phyloP scores from a whole-genome alignment of 2,113 vertebrate species.

The Tyto alba region DNA sequence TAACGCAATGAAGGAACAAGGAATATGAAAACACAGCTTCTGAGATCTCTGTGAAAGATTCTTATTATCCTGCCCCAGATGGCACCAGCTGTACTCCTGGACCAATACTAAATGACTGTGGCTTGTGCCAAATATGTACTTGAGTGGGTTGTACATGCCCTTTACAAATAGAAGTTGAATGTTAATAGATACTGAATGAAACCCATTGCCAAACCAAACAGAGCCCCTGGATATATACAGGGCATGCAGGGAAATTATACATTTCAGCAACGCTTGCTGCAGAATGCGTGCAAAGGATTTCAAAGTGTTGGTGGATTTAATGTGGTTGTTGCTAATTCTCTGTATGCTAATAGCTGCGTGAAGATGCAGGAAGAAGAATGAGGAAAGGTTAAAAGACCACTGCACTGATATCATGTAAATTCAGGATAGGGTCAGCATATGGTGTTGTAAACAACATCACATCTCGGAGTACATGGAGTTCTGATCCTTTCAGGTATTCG shows the following conservation, averaged over 20 bases:
- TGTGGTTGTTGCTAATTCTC: conserved; percentile 17
- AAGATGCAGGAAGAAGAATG: conserved; percentile 34
- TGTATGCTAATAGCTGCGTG: neutral
- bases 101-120: conserved; percentile 27
- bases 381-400: conserved; percentile 13
- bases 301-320: conserved; percentile 18
- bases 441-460: conserved; percentile 71
- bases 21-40: conserved; percentile 43
- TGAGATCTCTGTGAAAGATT: conserved; percentile 61
- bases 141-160: conserved; percentile 58
- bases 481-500: conserved; percentile 83
- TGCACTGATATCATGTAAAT: conserved; percentile 64
- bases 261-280: neutral
- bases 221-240: conserved; percentile 36
- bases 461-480: conserved; percentile 64
- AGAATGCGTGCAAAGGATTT: conserved; percentile 20
- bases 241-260: conserved; percentile 47
- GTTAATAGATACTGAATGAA: conserved; percentile 41
- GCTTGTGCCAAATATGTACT: conserved; percentile 66
- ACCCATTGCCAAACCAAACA: conserved; percentile 36
- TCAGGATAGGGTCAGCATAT: conserved; percentile 54
- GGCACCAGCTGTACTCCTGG: conserved; percentile 60
- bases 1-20: neutral
- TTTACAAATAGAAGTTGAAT: conserved; percentile 57
- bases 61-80: conserved; percentile 59